Percentiles rank a stretch among this genome's conserved stretches.
These are phyloP conservation scores for Phaedon cochleariae DNA, from an alignment of 2,888 invertebrate species.

Conservation along the genomic window DNA sequence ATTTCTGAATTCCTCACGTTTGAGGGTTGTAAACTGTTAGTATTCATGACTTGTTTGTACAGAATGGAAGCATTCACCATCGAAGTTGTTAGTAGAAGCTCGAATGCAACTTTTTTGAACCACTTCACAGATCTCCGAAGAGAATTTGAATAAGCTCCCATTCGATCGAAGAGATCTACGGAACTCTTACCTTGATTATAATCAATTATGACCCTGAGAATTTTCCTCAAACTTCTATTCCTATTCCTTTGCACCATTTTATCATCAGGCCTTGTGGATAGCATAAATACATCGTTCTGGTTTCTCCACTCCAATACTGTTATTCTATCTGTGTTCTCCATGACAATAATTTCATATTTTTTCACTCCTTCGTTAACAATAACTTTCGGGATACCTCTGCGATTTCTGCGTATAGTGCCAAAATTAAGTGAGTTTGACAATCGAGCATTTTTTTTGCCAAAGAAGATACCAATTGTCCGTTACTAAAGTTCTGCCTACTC, in stretches of 20 bases:
- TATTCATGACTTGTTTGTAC: too few species aligned
- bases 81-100: constrained; percentile 11
- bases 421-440: not conserved
- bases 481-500: not conserved
- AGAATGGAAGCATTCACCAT: constrained; percentile 8
- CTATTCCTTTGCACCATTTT: constrained; percentile 5
- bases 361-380: not conserved
- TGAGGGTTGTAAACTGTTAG: too few species aligned
- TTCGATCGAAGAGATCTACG: constrained; percentile 15
- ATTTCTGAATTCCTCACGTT: too few species aligned
- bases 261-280: constrained; percentile 24
- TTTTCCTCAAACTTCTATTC: too few species aligned
- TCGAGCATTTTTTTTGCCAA: not conserved
- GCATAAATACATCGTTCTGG: constrained; percentile 26
- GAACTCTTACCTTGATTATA: constrained; percentile 18
- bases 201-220: constrained; percentile 11
- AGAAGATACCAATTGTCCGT: constrained; percentile 1
- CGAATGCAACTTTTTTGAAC: constrained; percentile 12
- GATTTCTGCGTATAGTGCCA: not conserved
- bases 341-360: not conserved
- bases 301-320: constrained; percentile 31
- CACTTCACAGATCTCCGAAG: constrained; percentile 12
- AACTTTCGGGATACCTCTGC: not conserved
- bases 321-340: constrained; percentile 12
- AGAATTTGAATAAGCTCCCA: constrained; percentile 13